Base-by-base conservation (phyloP, 2,113 vertebrate species). In the Phylloscopus trochiloides region DNA sequence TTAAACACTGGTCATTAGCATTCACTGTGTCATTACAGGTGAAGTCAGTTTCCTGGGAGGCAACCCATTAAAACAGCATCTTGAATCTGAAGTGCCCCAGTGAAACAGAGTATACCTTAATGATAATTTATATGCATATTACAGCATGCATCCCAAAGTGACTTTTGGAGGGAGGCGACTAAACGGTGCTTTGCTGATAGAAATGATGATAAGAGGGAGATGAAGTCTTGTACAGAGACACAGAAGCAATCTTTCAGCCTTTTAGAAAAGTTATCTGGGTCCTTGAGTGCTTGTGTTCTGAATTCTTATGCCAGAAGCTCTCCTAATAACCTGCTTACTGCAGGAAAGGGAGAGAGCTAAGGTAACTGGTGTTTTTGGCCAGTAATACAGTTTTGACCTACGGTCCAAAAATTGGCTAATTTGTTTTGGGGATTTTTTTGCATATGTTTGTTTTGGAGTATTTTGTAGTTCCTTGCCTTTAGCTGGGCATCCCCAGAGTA, bases 41-140 rank as follows among this genome's bases (percentile, higher is more conserved):
- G 73, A 90, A 89, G 88, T 86, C 87, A 91, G 93, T 95, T 97
- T 96, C 92, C 86, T 94, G 86, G 84, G 95, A 97, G 91, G 91
- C 86, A 96, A 86, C 88, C 81, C 63, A 90, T 94, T 97, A 90
- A 93, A 91, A 63, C 20, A 76, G 78, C 68, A 91, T 47, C 80
- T 89, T 77, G 78, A 57, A 55, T 95, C 80, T 92, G 62, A 81
- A 92, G 88, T 94, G 90, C 42, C 93, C 91, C 70, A 86, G 32
- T 95, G 95, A 94, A 93, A 54, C 51, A 86, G 76, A 96, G 68
- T 66, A 68, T 93, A 34, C 79, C 88, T 94, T 89, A 89, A 94
- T 72, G 92, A 71, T 95, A 74, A 94, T 94, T 95, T 95, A 68
- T 85, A 90, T 92, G 47, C n/a, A 63, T 87, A 91, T 88, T 97